Base-by-base conservation (phyloP, 1,140 invertebrate species). In the Zaprionus davidi region DNA sequence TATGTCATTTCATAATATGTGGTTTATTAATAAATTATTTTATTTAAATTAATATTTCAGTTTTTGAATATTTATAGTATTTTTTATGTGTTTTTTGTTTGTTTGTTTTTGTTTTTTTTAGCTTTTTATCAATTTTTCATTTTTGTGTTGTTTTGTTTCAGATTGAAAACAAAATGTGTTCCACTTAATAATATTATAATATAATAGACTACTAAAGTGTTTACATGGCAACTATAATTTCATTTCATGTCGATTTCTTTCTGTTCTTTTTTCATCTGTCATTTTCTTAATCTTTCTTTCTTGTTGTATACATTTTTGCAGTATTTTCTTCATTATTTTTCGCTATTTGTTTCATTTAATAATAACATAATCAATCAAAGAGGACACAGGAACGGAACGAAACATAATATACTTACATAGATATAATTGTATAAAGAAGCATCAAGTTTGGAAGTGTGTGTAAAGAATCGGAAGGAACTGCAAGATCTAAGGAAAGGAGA, bases 1-100 rank as follows among this genome's bases (percentile, higher is more conserved):
- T 81, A 85, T 85, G 79, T 85, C 82, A 85, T 85, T 88, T 88
- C 81, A 81, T 88, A 88, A 88, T 88, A 88, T 88, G 84, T 88
- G 84, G 81, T 88, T 87, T 88, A 88, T 88, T 90, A 90, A 88
- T 88, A 88, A 88, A 88, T 90, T 88, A 88, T 84, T 88, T 77
- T 84, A 79, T 81, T 88, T 87, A 90, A 88, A 88, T 90, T 88
- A 88, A 90, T 84, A 76, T 77, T 83, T 84, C 84, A 81, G 71
- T 88, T 88, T 83, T 87, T 87, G 84, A 88, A 88, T 88, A 88
- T 88, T 87, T 88, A 88, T 83, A 88, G 83, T 88, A 88, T 83
- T 87, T 87, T 85, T 80, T 58, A 57, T 59, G 20, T 53, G 44
- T 71, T 69, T 73, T 26, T 26, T 26, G 5, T 26, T 64, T 49